Percentiles rank a stretch among this genome's conserved stretches.
Evolutionary conservation across 1,140 invertebrate genomes (phyloP).

Genomic region (Lordiphosa clarofinis): DNA sequence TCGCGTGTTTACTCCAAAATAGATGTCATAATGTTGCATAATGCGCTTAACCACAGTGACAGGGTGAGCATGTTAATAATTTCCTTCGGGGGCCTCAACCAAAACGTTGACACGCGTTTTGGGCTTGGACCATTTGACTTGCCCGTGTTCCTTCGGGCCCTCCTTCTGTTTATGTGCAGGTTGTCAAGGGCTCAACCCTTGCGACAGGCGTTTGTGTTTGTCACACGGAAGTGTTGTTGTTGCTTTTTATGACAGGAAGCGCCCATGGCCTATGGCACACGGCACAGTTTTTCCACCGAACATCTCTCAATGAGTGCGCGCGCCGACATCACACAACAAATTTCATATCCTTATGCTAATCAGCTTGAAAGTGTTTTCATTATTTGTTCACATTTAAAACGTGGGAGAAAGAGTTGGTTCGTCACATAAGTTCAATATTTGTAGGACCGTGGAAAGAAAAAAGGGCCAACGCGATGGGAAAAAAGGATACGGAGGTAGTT

Average conservation of each 20-base stretch:
- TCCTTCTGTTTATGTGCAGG: conserved; percentile 30
- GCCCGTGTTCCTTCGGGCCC: background rate
- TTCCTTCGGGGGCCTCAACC: conserved; percentile 9
- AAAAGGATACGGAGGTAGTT: too few relatives aligned
- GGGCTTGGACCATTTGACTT: conserved; percentile 38
- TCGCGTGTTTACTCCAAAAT: conserved; percentile 26
- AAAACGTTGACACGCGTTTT: conserved; percentile 40
- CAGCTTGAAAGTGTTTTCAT: conserved; percentile 19
- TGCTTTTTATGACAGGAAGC: conserved; percentile 49
- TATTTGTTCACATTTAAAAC: conserved; percentile 1
- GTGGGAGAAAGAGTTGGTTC: conserved; percentile 12
- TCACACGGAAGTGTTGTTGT: conserved; percentile 41
- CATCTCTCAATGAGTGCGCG: conserved; percentile 1
- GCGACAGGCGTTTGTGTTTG: conserved; percentile 14
- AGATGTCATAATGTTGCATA: conserved; percentile 51
- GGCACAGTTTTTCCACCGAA: conserved; percentile 22
- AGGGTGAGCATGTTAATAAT: conserved; percentile 38
- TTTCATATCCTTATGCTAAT: conserved; percentile 52
- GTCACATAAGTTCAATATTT: conserved; percentile 5
- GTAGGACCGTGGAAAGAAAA: background rate
- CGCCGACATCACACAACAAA: conserved; percentile 7
- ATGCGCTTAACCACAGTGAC: conserved; percentile 47
- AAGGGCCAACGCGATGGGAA: conserved; percentile 2
- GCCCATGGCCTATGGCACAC: conserved; percentile 1
- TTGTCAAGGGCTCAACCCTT: conserved; percentile 46